These are phyloP conservation scores for Teinopalpus imperialis DNA, from an alignment of 2,888 invertebrate genomes.

Conservation along the genomic window DNA sequence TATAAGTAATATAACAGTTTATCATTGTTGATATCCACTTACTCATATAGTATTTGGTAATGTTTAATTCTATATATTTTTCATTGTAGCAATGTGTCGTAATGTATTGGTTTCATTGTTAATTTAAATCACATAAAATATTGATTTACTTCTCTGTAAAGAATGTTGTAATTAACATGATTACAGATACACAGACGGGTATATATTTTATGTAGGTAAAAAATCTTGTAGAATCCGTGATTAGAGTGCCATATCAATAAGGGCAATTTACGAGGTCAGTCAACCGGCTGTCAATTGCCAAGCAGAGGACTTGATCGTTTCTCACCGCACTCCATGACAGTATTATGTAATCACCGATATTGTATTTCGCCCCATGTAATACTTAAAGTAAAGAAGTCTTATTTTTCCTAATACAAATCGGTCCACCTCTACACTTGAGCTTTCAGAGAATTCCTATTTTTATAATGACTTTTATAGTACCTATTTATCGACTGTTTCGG, in stretches of 20 bases:
- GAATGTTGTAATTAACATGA: slow-evolving; percentile 33
- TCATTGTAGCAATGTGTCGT: slow-evolving; percentile 11
- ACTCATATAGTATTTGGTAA: slow-evolving; percentile 17
- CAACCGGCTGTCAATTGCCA: background rate
- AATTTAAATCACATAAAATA: slow-evolving; percentile 38
- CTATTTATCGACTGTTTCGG: slow-evolving; percentile 51
- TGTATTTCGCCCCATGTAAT: slow-evolving; percentile 22
- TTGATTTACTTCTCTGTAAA: slow-evolving; percentile 42
- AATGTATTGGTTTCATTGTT: slow-evolving; percentile 10
- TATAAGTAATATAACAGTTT: slow-evolving; percentile 60
- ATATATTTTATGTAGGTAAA: slow-evolving; percentile 32
- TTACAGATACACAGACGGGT: slow-evolving; percentile 59
- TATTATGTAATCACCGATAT: slow-evolving; percentile 30
- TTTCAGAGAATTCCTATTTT: slow-evolving; percentile 76
- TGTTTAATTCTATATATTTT: slow-evolving; percentile 20
- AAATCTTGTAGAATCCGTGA: slow-evolving; percentile 51
- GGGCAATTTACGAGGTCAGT: slow-evolving; percentile 36
- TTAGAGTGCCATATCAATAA: slow-evolving; percentile 67
- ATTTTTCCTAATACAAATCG: slow-evolving; percentile 38
- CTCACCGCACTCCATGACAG: slow-evolving; percentile 59
- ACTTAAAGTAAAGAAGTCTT: slow-evolving; percentile 4
- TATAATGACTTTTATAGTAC: slow-evolving; percentile 71
- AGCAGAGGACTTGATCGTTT: slow-evolving; percentile 30
- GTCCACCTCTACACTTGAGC: slow-evolving; percentile 77
- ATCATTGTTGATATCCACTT: slow-evolving; percentile 67